Evolutionary conservation across 1,140 invertebrate genomes (phyloP), one percentile per base, ranked within the genome.

Genomic region (Neodiprion fabricii): DNA sequence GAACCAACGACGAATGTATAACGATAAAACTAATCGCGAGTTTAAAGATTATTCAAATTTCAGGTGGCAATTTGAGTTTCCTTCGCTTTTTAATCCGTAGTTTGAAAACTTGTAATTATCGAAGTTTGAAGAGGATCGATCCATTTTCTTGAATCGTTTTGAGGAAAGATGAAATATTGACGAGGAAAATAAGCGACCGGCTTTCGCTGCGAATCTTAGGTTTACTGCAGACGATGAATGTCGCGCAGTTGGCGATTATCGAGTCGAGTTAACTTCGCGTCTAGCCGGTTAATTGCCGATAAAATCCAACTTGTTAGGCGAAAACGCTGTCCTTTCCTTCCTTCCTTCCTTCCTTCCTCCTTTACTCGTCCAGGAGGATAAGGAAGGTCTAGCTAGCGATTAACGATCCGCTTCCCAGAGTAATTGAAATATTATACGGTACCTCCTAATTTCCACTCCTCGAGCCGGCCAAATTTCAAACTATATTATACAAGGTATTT

Each of bases 261-360:
- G n/a, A 53, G 50, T 53, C n/a, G n/a, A 14, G 10, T 53, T 11
- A 53, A 53, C 50, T 53, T 53, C 50, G 10, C 50, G 50, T 53
- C 50, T 53, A 53, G 50, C n/a, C 50, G 50, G 50, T 53, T 53
- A 53, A 53, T 53, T 53, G n/a, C 50, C 50, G 50, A 53, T 53
- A 53, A 53, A 53, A 53, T 53, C n/a, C 50, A 11, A 53, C 50
- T 53, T 53, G n/a, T 53, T 21, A 21, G 17, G n/a, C 50, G 10
- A 53, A 53, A 53, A 68, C 67, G 11, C n/a, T 21, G 67, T 68
- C 67, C n/a, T 21, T 68, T 68, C 67, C 28, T 68, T 68, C 67
- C 28, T 68, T 68, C 67, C 28, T 68, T 68, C 67, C 28, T 68
- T 68, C 67, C 67, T 68, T 68, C 67, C 28, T 5, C 17, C 17